phyloP scores from a whole-genome alignment of 2,888 invertebrate genomes.

The Pachycephus smyrnensis region DNA sequence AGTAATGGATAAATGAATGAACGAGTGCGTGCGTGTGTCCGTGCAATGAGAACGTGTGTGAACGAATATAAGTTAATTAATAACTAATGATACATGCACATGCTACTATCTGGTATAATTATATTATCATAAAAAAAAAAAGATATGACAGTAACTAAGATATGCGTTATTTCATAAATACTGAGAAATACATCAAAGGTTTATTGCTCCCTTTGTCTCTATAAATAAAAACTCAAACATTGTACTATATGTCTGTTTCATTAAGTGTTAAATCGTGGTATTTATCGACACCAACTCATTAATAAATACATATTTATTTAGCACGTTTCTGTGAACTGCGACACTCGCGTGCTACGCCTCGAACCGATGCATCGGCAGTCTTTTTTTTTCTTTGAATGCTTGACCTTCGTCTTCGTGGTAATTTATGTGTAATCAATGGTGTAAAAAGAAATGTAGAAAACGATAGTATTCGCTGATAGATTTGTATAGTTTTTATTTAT shows the following conservation, averaged over 20 bases:
- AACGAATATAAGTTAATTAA: conserved; percentile 49
- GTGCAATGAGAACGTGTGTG: conserved; percentile 24
- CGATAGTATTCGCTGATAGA: background rate
- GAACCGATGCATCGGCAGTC: too few relatives aligned
- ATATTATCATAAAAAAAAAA: conserved; percentile 44
- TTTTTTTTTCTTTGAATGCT: background rate
- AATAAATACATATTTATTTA: too few relatives aligned
- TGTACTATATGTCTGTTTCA: conserved; percentile 45
- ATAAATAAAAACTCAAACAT: conserved; percentile 51
- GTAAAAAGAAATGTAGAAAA: background rate
- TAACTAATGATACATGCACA: conserved; percentile 59
- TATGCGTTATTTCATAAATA: conserved; percentile 60
- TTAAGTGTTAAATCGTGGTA: conserved; percentile 13
- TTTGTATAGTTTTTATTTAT: background rate
- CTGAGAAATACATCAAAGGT: conserved; percentile 51
- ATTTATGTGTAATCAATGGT: background rate
- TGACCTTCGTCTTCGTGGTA: background rate
- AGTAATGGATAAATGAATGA: conserved; percentile 35
- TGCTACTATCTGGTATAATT: conserved; percentile 53
- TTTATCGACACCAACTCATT: too few relatives aligned
- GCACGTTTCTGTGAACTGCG: too few relatives aligned
- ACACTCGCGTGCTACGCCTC: too few relatives aligned
- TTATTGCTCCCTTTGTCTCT: conserved; percentile 58
- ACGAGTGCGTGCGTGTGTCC: conserved; percentile 35
- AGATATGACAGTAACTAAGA: conserved; percentile 59